Conservation (phyloP, 2,113 vertebrate genomes). For the Lucifuga dentata region DNA sequence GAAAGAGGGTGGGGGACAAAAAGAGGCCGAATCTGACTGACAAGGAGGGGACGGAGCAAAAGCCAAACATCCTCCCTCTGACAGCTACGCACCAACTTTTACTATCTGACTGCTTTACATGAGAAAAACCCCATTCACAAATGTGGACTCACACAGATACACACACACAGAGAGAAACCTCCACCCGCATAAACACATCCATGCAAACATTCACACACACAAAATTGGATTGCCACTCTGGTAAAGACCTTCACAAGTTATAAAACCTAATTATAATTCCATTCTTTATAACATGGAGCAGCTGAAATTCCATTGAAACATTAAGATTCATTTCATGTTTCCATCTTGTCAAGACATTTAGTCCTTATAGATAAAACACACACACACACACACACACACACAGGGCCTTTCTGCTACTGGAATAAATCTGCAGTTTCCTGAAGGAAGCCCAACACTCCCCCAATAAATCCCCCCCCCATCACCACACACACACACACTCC, state of each 20-base stretch:
- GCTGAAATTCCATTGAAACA: too few species aligned
- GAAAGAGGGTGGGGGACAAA: conserved; percentile 18
- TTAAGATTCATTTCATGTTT: conserved; percentile 26
- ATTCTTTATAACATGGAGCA: conserved; percentile 8
- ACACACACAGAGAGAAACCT: conserved; percentile 21
- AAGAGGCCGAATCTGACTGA: conserved; percentile 23
- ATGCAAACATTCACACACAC: background rate
- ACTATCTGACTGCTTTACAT: conserved; percentile 55
- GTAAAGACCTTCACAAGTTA: conserved; percentile 1
- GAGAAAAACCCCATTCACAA: conserved; percentile 58
- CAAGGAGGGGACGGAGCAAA: conserved; percentile 21
- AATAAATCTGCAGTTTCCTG: conserved; percentile 81
- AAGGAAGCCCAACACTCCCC: conserved; percentile 75
- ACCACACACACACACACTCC: conserved; percentile 25
- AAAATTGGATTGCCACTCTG: background rate
- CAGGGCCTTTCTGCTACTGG: conserved; percentile 56
- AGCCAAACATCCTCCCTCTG: conserved; percentile 47
- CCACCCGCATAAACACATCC: background rate
- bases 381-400: conserved; percentile 14
- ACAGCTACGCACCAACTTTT: conserved; percentile 38
- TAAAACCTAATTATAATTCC: conserved; percentile 1
- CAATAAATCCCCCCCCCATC: conserved; percentile 58
- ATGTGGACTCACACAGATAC: conserved; percentile 14
- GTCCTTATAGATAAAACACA: conserved; percentile 1
- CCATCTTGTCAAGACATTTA: conserved; percentile 31